phyloP scores from a whole-genome alignment of 2,113 vertebrate genomes.

The Bungarus multicinctus region DNA sequence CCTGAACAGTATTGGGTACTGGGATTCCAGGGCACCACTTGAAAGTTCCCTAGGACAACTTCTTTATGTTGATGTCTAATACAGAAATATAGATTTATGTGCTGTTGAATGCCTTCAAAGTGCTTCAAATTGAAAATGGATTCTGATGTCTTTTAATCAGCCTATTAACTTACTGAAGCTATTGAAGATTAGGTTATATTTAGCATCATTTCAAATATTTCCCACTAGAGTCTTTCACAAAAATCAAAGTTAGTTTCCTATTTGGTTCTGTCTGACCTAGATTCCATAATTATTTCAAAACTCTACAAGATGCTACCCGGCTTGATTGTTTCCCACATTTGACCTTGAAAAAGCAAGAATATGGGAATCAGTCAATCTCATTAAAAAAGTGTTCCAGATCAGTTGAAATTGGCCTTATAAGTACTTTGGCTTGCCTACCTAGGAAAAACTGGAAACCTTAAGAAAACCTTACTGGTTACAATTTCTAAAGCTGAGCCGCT shows the following conservation, averaged over 20 bases:
- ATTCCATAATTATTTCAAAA: neutral
- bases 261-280: neutral
- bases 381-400: neutral
- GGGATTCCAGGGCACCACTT: neutral
- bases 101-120: neutral
- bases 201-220: neutral
- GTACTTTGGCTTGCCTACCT: neutral
- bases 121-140: neutral
- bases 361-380: neutral
- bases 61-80: neutral
- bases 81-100: neutral
- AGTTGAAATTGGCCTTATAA: neutral
- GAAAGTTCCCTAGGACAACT: neutral
- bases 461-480: neutral
- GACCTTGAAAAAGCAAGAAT: neutral
- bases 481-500: neutral
- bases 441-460: neutral
- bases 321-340: neutral
- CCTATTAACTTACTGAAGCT: neutral
- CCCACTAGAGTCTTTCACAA: neutral
- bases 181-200: neutral
- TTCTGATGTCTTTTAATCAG: neutral
- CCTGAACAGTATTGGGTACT: neutral
- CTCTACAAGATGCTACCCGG: neutral
- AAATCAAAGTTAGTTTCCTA: neutral